These are phyloP conservation scores for Drosophila bunnanda DNA, from an alignment of 2,888 invertebrate species.

Conservation along the genomic window DNA sequence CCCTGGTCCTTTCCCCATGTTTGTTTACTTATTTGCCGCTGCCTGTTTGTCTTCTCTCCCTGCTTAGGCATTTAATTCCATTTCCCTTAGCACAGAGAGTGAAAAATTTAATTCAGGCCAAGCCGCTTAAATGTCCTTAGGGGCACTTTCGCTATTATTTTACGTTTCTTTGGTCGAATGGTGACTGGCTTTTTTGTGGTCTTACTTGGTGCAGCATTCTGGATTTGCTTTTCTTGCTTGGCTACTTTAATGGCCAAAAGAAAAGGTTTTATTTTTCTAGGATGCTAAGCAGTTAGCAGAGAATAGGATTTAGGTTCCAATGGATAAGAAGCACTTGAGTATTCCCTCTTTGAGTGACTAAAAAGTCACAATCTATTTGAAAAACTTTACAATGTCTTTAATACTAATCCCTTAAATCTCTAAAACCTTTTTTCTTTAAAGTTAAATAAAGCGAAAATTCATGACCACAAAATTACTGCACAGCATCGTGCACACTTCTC, in stretches of 20 bases:
- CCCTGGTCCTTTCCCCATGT: background rate
- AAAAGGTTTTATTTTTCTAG: slow-evolving; percentile 3
- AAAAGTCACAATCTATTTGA: background rate
- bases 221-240: slow-evolving; percentile 2
- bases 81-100: slow-evolving; percentile 28
- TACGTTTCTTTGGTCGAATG: slow-evolving; percentile 22
- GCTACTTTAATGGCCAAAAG: slow-evolving; percentile 1
- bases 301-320: background rate
- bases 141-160: slow-evolving; percentile 52
- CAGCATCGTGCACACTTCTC: background rate
- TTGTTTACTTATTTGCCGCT: slow-evolving; percentile 12
- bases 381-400: background rate
- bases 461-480: slow-evolving; percentile 1
- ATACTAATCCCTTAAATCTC: background rate
- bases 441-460: background rate
- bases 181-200: slow-evolving; percentile 10
- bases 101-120: slow-evolving; percentile 66
- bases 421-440: background rate
- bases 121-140: slow-evolving; percentile 48
- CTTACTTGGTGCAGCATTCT: background rate
- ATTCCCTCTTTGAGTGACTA: background rate
- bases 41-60: slow-evolving; percentile 17
- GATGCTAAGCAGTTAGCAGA: background rate
- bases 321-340: background rate
- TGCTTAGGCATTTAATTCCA: slow-evolving; percentile 23